phyloP scores from a whole-genome alignment of 2,888 invertebrate species.

The Pinctada fucata region DNA sequence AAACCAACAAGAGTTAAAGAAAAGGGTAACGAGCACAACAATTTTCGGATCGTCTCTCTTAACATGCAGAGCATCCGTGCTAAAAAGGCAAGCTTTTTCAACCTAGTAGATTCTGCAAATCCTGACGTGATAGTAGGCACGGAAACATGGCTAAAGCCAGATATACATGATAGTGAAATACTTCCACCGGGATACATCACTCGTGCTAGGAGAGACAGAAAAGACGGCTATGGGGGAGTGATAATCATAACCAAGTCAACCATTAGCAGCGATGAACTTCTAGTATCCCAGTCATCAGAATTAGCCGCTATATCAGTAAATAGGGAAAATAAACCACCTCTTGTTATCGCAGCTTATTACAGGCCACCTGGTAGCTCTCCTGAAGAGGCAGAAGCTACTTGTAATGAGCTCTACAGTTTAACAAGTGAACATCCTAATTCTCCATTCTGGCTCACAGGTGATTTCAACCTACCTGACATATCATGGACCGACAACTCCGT shows the following conservation, averaged over 20 bases:
- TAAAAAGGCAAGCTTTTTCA: background rate
- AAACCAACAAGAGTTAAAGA: background rate
- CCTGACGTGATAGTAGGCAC: background rate
- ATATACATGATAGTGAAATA: background rate
- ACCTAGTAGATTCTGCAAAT: background rate
- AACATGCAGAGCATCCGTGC: conserved; percentile 6
- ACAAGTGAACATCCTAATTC: background rate
- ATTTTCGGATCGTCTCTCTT: conserved; percentile 5
- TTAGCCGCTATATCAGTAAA: conserved; percentile 1
- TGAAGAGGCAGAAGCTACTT: background rate
- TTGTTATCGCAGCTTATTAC: background rate
- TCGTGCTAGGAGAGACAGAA: background rate
- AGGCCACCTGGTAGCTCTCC: background rate
- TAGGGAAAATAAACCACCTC: background rate
- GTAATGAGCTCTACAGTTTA: background rate
- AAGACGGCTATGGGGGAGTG: conserved; percentile 3
- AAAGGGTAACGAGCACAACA: background rate
- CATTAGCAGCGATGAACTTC: background rate
- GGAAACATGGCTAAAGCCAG: background rate
- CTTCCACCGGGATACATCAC: background rate
- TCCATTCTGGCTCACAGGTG: background rate
- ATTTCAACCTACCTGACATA: conserved; percentile 8
- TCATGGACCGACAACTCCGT: background rate
- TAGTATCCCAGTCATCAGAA: background rate
- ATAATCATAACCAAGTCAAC: conserved; percentile 3